Evolutionary conservation across 2,113 vertebrate species (phyloP).

Genomic region (Sitta europaea): DNA sequence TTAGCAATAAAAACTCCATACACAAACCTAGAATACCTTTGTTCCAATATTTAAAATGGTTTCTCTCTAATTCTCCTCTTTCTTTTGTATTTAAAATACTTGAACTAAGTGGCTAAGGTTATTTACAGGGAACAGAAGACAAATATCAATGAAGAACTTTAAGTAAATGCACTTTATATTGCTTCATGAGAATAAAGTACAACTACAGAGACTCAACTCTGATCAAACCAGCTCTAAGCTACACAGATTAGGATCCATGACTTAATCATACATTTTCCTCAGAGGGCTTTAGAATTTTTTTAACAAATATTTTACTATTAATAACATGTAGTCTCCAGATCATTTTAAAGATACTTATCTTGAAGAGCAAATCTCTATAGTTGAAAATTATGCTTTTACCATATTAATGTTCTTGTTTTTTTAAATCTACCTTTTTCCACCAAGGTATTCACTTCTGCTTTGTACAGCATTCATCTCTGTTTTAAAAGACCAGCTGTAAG

Average conservation of each 20-base stretch:
- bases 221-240: not conserved
- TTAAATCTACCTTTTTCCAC: not conserved
- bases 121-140: not conserved
- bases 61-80: not conserved
- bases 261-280: not conserved
- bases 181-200: not conserved
- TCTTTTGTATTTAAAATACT: not conserved
- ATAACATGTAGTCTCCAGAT: not conserved
- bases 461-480: not conserved
- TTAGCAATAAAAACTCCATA: rapidly evolving
- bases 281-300: not conserved
- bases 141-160: not conserved
- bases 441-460: not conserved
- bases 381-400: not conserved
- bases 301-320: not conserved
- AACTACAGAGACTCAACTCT: not conserved
- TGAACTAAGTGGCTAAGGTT: not conserved
- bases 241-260: not conserved
- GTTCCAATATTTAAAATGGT: not conserved
- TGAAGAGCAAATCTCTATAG: not conserved
- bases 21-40: not conserved
- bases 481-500: not conserved
- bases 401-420: not conserved
- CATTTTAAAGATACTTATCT: not conserved
- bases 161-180: not conserved